Evolutionary conservation across 2,797 vertebrate genomes (phyloP), one percentile per base, ranked within the genome.

Genomic region (Mycteria americana): DNA sequence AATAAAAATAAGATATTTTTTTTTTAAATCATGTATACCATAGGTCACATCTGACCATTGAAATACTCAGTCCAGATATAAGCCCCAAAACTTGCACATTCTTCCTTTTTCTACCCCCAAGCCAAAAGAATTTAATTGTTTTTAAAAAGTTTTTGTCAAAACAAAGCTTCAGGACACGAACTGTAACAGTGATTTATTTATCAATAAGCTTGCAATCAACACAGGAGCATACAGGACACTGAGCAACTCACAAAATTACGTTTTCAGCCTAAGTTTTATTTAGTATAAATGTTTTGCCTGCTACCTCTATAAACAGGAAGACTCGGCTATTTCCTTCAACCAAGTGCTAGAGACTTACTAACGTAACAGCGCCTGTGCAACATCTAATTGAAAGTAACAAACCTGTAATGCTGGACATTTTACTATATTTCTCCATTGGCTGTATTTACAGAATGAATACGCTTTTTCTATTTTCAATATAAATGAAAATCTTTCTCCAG

Each of bases 251-350:
- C 17, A 67, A 89, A 39, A 68, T 46, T n/a, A 72, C 3, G 2
- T 70, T 72, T 92, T 82, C 57, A 59, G 57, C 2, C 0, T 27
- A 76, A 82, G 50, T 83, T 87, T 78, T 68, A 59, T 78, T 88
- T 59, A 60, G 35, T 30, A 80, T 62, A 68, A 74, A 46, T 27
- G 33, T 41, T 92, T 92, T 33, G 54, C 62, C 51, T 79, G 27
- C n/a, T 53, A 41, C 4, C 7, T 92, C 65, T 90, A 76, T 93
- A 92, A 95, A 96, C 79, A 96, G 88, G 91, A 96, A 97, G 79
- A 73, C 48, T 91, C 53, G 46, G 57, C 65, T 94, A 90, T 65
- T 96, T 96, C 91, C 91, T 94, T 79, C 63, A 81, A 45, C 33
- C 41, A 85, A 73, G 50, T 73, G 28, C 63, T 50, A 68, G 23